Percentiles rank a stretch among this genome's conserved stretches.
Conservation (phyloP, 2,888 invertebrate species). For the Trypoxylon attenuatum region DNA sequence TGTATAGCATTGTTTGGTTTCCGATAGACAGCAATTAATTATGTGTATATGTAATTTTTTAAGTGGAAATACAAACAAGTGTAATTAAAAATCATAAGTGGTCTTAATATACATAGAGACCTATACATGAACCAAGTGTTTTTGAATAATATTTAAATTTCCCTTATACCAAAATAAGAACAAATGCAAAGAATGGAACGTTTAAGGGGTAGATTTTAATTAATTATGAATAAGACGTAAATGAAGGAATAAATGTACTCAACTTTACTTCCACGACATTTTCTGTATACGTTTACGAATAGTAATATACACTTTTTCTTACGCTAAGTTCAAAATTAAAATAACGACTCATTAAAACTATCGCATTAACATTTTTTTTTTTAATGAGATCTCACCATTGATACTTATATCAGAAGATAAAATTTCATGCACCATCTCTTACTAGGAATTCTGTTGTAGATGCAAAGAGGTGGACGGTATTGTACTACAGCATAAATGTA, state of each 20-base stretch:
- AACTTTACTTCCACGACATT: slow-evolving; percentile 17
- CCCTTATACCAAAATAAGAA: no score
- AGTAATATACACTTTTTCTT: slow-evolving; percentile 39
- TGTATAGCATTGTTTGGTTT: no score
- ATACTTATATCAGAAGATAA: slow-evolving; percentile 25
- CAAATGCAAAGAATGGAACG: no score
- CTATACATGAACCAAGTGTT: no score
- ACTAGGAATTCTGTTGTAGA: slow-evolving; percentile 39
- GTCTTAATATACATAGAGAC: no score
- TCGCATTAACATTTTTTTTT: slow-evolving; percentile 10
- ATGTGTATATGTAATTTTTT: not conserved
- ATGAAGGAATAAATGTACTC: slow-evolving; percentile 11
- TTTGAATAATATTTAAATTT: no score
- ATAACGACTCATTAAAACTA: slow-evolving; percentile 25
- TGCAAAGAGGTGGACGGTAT: slow-evolving; percentile 60
- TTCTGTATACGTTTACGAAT: slow-evolving; percentile 41
- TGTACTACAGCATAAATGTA: slow-evolving; percentile 44
- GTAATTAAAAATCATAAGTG: no score
- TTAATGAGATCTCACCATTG: slow-evolving; percentile 20
- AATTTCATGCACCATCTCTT: slow-evolving; percentile 30
- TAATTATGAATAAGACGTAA: no score
- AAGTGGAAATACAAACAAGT: not conserved
- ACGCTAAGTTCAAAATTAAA: slow-evolving; percentile 35
- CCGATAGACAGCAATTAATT: no score
- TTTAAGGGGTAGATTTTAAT: no score